phyloP scores from a whole-genome alignment of 2,113 vertebrate species.

The Tretioscincus oriximinensis region DNA sequence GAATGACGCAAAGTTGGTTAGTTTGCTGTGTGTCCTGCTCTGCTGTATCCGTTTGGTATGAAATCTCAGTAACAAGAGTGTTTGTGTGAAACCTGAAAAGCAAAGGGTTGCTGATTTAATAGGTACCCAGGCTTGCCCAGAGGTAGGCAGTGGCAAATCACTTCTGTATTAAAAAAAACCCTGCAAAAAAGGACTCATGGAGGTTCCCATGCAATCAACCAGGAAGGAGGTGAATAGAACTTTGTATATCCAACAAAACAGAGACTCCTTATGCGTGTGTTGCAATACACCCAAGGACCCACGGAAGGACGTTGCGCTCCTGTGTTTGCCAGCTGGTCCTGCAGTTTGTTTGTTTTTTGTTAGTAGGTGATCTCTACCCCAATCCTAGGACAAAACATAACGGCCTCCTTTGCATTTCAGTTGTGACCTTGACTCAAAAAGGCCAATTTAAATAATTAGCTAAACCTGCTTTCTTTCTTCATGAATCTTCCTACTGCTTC shows the following conservation, averaged over 20 bases:
- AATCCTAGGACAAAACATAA: neutral
- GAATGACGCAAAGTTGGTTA: neutral
- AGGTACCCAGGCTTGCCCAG: too few relatives aligned
- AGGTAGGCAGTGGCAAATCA: too few relatives aligned
- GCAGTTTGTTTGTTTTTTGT: neutral
- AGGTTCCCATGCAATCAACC: too few relatives aligned
- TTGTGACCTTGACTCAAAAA: neutral
- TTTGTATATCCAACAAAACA: too few relatives aligned
- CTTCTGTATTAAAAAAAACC: too few relatives aligned
- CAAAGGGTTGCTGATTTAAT: too few relatives aligned
- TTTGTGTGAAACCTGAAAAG: too few relatives aligned
- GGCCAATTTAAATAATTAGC: neutral
- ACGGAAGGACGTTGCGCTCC: conserved; percentile 39
- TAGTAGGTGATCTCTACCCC: conserved; percentile 2
- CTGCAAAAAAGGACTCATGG: too few relatives aligned
- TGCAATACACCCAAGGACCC: neutral
- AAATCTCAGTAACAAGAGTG: too few relatives aligned
- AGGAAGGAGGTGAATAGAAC: too few relatives aligned
- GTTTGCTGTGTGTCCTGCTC: too few relatives aligned
- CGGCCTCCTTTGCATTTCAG: neutral
- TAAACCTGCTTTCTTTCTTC: neutral
- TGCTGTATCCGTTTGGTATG: neutral
- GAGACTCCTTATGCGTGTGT: too few relatives aligned
- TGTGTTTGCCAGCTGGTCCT: neutral
- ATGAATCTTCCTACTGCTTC: neutral